Base-by-base conservation (phyloP, 2,797 vertebrate species). In the Chaetodon trifasciatus region DNA sequence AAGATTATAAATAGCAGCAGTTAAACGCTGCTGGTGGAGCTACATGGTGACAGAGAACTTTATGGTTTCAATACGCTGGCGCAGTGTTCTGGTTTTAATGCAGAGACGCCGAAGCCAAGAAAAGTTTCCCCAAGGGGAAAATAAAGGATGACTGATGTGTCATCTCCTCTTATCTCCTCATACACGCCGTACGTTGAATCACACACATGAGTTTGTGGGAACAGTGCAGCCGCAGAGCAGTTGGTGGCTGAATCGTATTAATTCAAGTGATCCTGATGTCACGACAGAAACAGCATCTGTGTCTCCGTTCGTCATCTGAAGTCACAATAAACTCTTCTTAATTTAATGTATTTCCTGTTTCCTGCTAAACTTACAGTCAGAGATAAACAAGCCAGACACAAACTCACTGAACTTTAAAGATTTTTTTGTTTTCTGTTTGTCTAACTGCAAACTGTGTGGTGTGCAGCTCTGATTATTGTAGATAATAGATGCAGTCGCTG, bases 321-420 rank as follows among this genome's bases (percentile, higher is more conserved):
- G 32, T 49, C 19, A 13, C 35, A 52, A 16, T 37, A 12, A 78
- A 8, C 10, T 1, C n/a, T n/a, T 21, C 13, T n/a, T n/a, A 6
- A n/a, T 19, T 37, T 9, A 2, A 37, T 12, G 19, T 4, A 12
- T 11, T 61, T 79, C 65, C 24, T 76, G 47, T 66, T 46, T 24
- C 7, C 23, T 24, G 35, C 13, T 16, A 32, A 53, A 24, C 28
- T 32, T 32, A 32, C 28, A 57, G 24, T 35, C 55, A 35, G 28
- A 39, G 44, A 74, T 52, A 75, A 66, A 40, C 53, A 58, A 46
- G 6, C 19, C 9, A 5, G 42, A 82, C 44, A 35, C 37, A 37
- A 3, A 5, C 42, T 63, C 23, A 47, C 11, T 60, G 12, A 23
- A 10, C 28, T 32, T 32, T 32, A 32, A 32, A 32, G 28, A 32